Evolutionary conservation across 2,113 vertebrate genomes (phyloP).

Genomic region (Scomber scombrus): DNA sequence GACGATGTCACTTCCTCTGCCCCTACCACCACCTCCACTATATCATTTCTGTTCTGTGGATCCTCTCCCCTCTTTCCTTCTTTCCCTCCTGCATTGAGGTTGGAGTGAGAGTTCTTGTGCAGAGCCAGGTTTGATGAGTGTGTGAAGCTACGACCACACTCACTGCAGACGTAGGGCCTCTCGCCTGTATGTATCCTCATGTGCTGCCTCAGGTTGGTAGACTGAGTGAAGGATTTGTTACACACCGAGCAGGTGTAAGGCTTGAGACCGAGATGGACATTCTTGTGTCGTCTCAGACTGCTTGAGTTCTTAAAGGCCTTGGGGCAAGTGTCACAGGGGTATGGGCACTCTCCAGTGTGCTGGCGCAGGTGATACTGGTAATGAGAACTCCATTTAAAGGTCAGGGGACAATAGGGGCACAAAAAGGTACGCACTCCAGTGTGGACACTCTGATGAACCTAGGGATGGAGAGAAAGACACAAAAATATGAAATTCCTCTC

Average conservation of each 20-base stretch:
- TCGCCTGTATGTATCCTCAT: slow-evolving; percentile 92
- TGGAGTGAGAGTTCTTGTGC: slow-evolving; percentile 84
- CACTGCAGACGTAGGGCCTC: slow-evolving; percentile 82
- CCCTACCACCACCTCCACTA: slow-evolving; percentile 76
- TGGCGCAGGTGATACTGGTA: slow-evolving; percentile 96
- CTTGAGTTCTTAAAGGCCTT: slow-evolving; percentile 97
- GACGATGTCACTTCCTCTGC: slow-evolving; percentile 76
- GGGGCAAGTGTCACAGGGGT: slow-evolving; percentile 90
- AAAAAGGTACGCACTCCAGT: slow-evolving; percentile 91
- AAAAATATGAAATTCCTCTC: neutral
- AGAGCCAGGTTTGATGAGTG: slow-evolving; percentile 92
- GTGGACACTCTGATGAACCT: slow-evolving; percentile 90
- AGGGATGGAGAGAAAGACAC: neutral
- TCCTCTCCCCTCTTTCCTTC: slow-evolving; percentile 67
- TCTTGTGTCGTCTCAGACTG: slow-evolving; percentile 92
- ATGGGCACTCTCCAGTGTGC: slow-evolving; percentile 94
- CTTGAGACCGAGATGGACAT: slow-evolving; percentile 91
- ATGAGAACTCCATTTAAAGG: slow-evolving; percentile 96
- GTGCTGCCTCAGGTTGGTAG: slow-evolving; percentile 93
- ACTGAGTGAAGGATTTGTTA: slow-evolving; percentile 92
- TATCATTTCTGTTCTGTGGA: slow-evolving; percentile 31
- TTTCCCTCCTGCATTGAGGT: slow-evolving; percentile 65
- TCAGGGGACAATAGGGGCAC: slow-evolving; percentile 91
- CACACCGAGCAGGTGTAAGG: slow-evolving; percentile 90
- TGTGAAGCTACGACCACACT: slow-evolving; percentile 89